A percentile compares a stretch with the other conserved stretches of the same genome.
Conservation (phyloP, 2,888 invertebrate genomes). For the Escarpia spicata region DNA sequence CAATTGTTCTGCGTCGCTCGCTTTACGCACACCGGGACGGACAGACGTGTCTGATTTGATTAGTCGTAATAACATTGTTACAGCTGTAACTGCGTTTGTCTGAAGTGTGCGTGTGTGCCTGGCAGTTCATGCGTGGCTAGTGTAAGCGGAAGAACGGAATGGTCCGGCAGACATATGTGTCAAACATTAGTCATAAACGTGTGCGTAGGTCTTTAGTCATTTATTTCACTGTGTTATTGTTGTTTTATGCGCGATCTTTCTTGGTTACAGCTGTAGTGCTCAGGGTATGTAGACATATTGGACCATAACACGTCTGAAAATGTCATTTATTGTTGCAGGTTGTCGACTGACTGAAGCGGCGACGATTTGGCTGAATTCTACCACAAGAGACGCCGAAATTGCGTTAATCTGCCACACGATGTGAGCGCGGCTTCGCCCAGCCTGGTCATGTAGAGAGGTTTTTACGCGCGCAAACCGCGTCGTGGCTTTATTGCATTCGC, state of each 20-base stretch:
- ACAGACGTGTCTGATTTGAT: slow-evolving; percentile 9
- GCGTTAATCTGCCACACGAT: not conserved
- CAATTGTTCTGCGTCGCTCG: not conserved
- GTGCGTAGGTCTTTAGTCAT: not conserved
- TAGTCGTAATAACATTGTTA: slow-evolving; percentile 6
- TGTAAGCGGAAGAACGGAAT: not conserved
- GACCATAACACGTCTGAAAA: not conserved
- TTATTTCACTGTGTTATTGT: not conserved
- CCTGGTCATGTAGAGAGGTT: not conserved
- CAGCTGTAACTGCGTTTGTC: not conserved
- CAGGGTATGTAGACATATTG: not conserved
- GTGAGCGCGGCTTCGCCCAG: not conserved
- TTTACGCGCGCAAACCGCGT: not conserved
- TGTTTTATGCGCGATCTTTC: not conserved
- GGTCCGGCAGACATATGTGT: not conserved
- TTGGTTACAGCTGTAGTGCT: not conserved
- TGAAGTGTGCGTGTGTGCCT: not conserved
- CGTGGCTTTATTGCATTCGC: slow-evolving; percentile 1
- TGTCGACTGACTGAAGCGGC: not conserved
- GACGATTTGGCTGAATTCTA: not conserved
- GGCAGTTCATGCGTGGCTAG: not conserved
- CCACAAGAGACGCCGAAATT: not conserved
- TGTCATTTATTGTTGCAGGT: not conserved
- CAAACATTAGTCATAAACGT: not conserved
- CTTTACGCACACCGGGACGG: not conserved